These are phyloP conservation scores for Apodemus speciosus DNA, from an alignment of 2,113 vertebrate genomes.

Conservation along the genomic window DNA sequence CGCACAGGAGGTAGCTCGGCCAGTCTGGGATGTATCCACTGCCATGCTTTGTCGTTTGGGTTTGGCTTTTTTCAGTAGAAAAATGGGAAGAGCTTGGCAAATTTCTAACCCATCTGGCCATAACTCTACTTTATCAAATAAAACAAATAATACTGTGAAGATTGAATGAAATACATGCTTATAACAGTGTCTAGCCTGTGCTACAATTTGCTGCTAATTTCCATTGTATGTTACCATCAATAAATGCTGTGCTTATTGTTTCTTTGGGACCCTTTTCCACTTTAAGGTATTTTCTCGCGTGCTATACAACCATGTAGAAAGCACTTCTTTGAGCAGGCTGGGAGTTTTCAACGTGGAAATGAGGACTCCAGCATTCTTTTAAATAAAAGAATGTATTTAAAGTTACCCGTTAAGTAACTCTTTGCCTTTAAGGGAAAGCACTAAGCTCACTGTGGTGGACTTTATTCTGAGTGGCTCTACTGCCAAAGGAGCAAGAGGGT, in stretches of 20 bases:
- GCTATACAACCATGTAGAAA: neutral
- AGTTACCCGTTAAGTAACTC: neutral
- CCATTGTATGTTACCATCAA: neutral
- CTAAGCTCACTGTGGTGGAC: neutral
- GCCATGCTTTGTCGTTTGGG: neutral
- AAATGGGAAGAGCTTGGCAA: neutral
- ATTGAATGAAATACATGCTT: neutral
- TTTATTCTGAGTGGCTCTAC: neutral
- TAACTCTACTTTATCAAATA: neutral
- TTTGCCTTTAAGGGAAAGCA: constrained; percentile 4
- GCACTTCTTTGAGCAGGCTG: neutral
- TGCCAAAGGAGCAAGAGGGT: neutral
- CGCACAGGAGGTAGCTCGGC: neutral
- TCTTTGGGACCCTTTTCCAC: neutral
- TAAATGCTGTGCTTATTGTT: neutral
- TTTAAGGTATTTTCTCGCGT: neutral
- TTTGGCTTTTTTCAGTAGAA: neutral
- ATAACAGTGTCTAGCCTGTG: neutral
- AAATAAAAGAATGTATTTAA: too few relatives aligned
- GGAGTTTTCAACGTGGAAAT: too few relatives aligned
- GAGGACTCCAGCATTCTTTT: neutral
- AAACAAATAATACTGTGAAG: neutral
- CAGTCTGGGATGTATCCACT: neutral
- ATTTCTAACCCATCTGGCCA: neutral
- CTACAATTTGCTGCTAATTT: neutral